Conservation (phyloP, 1,140 invertebrate genomes). For the Idris sp. region DNA sequence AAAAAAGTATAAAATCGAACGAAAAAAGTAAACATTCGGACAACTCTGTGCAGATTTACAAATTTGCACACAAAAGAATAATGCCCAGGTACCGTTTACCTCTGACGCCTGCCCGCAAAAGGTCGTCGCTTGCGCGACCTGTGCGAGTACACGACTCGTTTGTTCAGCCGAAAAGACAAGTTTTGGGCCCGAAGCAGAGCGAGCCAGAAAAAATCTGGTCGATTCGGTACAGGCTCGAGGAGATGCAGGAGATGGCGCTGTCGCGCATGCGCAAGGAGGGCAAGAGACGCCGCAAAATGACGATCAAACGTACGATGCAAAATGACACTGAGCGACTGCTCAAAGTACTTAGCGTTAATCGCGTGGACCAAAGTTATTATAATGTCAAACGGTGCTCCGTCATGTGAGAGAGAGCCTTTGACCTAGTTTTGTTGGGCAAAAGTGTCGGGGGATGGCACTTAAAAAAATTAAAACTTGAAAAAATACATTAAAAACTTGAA, state of each 20-base stretch:
- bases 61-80: conserved; percentile 4
- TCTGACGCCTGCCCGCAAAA: conserved; percentile 67
- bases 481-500: too few relatives aligned
- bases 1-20: too few relatives aligned
- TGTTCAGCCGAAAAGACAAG: conserved; percentile 59
- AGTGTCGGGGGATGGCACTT: too few relatives aligned
- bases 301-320: conserved; percentile 64
- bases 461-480: too few relatives aligned
- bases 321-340: conserved; percentile 75
- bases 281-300: conserved; percentile 60
- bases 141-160: conserved; percentile 73
- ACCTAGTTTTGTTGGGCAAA: neutral
- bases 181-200: conserved; percentile 20
- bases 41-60: conserved; percentile 16
- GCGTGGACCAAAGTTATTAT: conserved; percentile 77
- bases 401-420: conserved; percentile 67
- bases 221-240: conserved; percentile 71
- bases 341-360: conserved; percentile 76
- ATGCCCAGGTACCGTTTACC: conserved; percentile 12
- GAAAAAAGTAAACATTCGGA: too few relatives aligned
- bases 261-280: conserved; percentile 68
- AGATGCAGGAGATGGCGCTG: conserved; percentile 72
- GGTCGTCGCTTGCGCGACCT: conserved; percentile 72
- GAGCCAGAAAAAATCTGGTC: conserved; percentile 67
- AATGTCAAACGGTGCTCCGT: conserved; percentile 73